A percentile compares a stretch with the other conserved stretches of the same genome.
Conservation (phyloP, 2,888 invertebrate genomes). For the Leptopterna dolabrata region DNA sequence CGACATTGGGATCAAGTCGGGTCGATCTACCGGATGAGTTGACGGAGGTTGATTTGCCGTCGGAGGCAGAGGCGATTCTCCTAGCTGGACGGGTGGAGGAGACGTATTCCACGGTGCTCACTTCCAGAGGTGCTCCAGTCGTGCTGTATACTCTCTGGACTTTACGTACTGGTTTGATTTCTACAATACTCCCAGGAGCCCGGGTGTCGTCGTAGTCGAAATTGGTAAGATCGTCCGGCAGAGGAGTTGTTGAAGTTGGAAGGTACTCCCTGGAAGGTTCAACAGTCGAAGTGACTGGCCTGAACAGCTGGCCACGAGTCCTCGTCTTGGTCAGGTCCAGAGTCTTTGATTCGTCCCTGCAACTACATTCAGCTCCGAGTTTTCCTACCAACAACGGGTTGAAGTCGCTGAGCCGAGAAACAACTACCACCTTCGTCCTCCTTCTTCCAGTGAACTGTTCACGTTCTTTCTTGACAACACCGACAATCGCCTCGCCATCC, state of each 20-base stretch:
- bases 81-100: conserved; percentile 48
- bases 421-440: conserved; percentile 64
- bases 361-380: conserved; percentile 80
- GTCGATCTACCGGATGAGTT: neutral
- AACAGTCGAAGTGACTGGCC: conserved; percentile 40
- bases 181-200: conserved; percentile 49
- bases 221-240: conserved; percentile 52
- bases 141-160: conserved; percentile 58
- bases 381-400: conserved; percentile 78
- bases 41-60: neutral
- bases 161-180: conserved; percentile 62
- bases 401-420: conserved; percentile 74
- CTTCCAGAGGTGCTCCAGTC: conserved; percentile 54
- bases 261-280: conserved; percentile 56
- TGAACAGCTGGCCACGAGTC: conserved; percentile 65
- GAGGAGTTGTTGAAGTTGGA: conserved; percentile 56
- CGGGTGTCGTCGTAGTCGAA: conserved; percentile 55
- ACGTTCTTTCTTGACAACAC: conserved; percentile 61
- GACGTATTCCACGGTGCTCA: conserved; percentile 51
- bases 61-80: conserved; percentile 34
- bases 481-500: conserved; percentile 62
- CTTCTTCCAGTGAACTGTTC: conserved; percentile 59
- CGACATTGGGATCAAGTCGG: conserved; percentile 66
- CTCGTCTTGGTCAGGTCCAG: conserved; percentile 68
- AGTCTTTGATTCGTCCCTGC: conserved; percentile 70